phyloP scores from a whole-genome alignment of 2,888 invertebrate genomes.

The Sepiola atlantica region DNA sequence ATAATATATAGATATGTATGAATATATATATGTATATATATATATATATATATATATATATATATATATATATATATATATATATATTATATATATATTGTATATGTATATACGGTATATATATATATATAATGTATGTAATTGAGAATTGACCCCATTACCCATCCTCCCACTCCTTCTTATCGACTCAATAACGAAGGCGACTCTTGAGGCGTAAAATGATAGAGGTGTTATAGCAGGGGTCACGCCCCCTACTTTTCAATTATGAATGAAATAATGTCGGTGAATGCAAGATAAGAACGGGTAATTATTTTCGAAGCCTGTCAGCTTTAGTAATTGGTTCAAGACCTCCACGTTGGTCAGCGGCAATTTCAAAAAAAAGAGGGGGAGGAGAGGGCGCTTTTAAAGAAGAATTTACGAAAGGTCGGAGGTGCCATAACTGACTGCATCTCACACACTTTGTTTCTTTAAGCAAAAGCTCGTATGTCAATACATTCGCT shows the following conservation, averaged over 20 bases:
- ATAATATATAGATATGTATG: too few species aligned
- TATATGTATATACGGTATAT: background rate
- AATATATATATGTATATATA: background rate
- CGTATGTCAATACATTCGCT: background rate
- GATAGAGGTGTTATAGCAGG: background rate
- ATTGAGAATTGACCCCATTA: background rate
- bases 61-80: background rate
- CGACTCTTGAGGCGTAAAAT: background rate
- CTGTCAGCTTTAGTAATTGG: slow-evolving; percentile 15
- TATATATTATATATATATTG: too few species aligned
- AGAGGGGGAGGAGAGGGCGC: background rate
- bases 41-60: background rate
- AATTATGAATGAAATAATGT: slow-evolving; percentile 32
- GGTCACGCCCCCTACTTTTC: background rate
- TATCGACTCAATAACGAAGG: background rate
- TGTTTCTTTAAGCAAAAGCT: background rate
- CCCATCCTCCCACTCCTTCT: background rate
- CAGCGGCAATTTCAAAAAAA: background rate
- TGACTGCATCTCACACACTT: background rate
- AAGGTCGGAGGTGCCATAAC: background rate
- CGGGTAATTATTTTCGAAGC: background rate
- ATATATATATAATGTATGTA: background rate
- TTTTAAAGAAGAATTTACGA: background rate
- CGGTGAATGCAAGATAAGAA: background rate
- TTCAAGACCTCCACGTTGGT: background rate